phyloP scores from a whole-genome alignment of 2,797 vertebrate species.

The Pseudochromis fuscus region DNA sequence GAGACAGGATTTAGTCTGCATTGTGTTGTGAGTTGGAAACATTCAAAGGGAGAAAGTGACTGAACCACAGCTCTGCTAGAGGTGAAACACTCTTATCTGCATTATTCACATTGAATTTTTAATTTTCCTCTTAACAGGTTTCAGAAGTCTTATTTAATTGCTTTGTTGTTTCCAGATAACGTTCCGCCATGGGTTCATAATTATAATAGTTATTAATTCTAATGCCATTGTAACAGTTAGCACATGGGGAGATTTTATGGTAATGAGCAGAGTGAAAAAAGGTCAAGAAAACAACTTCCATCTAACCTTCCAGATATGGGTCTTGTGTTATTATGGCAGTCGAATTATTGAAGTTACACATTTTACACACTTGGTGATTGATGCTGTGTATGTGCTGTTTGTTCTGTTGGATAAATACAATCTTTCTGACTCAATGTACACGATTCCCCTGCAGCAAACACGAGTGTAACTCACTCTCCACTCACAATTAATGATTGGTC shows the following conservation, averaged over 20 bases:
- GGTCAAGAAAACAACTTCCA: constrained; percentile 9
- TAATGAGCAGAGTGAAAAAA: constrained; percentile 9
- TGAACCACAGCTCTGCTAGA: neutral
- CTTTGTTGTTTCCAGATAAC: constrained; percentile 1
- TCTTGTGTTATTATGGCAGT: constrained; percentile 14
- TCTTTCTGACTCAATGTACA: constrained; percentile 10
- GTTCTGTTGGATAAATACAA: constrained; percentile 21
- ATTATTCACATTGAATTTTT: neutral
- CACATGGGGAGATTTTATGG: constrained; percentile 30
- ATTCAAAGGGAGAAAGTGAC: neutral
- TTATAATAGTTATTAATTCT: constrained; percentile 22
- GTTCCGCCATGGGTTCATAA: constrained; percentile 8
- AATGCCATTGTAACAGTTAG: constrained; percentile 33
- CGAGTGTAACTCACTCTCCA: constrained; percentile 23
- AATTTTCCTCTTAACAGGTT: neutral
- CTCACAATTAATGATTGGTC: constrained; percentile 51
- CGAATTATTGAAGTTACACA: constrained; percentile 7
- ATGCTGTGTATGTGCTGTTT: constrained; percentile 12
- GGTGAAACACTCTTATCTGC: constrained; percentile 1
- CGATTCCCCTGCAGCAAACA: constrained; percentile 21
- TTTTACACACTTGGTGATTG: constrained; percentile 17
- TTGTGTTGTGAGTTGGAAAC: neutral
- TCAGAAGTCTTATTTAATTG: neutral
- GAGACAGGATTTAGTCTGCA: neutral
- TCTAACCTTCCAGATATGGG: neutral